Evolutionary conservation across 2,797 vertebrate genomes (phyloP).

Genomic region (Acanthurus lineatus): DNA sequence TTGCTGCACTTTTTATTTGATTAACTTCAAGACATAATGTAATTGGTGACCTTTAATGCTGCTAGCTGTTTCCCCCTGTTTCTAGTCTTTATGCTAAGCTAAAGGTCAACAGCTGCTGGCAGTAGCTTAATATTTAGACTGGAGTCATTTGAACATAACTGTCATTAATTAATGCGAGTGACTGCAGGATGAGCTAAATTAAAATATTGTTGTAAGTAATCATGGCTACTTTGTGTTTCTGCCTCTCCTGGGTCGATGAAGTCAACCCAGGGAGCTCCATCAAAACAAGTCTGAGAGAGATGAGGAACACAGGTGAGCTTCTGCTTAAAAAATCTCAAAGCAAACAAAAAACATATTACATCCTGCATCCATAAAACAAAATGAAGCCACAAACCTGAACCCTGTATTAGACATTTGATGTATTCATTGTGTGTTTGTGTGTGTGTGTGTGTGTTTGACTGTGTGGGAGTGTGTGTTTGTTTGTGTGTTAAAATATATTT

Average conservation of each 20-base stretch:
- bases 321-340: not conserved
- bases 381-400: constrained; percentile 7
- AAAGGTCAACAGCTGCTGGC: not conserved
- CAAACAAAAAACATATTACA: not conserved
- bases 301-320: not conserved
- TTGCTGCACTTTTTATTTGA: not conserved
- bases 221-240: too few relatives aligned
- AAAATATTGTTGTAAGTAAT: not conserved
- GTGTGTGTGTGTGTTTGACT: not conserved
- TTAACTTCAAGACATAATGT: not conserved
- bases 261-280: too few relatives aligned
- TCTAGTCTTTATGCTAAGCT: not conserved
- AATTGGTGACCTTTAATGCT: not conserved
- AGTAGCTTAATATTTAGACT: not conserved
- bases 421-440: constrained; percentile 22
- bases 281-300: not conserved
- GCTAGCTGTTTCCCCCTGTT: not conserved
- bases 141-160: not conserved
- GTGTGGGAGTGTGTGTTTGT: not conserved
- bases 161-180: too few relatives aligned
- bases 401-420: constrained; percentile 24
- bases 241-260: not conserved
- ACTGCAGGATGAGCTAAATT: not conserved
- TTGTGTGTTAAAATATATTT: constrained; percentile 37
- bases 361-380: constrained; percentile 21